phyloP scores from a whole-genome alignment of 1,140 invertebrate genomes.

The Bacillus rossius region DNA sequence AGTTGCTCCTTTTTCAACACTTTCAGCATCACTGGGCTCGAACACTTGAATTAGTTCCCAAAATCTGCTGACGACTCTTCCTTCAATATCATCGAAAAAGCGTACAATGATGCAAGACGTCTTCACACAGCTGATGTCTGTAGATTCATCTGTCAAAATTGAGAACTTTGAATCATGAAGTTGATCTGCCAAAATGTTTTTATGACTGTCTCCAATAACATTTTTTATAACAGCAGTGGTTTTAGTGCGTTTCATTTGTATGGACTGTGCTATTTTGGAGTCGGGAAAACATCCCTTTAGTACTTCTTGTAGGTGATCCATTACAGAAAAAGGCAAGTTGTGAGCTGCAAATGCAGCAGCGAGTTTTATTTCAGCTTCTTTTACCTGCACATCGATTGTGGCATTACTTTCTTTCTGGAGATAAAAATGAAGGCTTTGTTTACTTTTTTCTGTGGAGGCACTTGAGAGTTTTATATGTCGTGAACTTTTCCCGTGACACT shows the following conservation, averaged over 20 bases:
- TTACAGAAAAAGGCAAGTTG: constrained; percentile 13
- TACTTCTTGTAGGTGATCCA: constrained; percentile 15
- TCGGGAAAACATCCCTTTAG: constrained; percentile 19
- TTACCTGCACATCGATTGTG: not conserved
- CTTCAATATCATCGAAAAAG: not conserved
- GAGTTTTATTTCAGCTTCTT: constrained; percentile 20
- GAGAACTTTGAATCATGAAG: constrained; percentile 14
- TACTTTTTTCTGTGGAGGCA: too few relatives aligned
- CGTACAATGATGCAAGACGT: constrained; percentile 15
- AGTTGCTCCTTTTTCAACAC: constrained; percentile 13
- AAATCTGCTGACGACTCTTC: constrained; percentile 26
- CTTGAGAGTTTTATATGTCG: too few relatives aligned
- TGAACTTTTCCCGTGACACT: too few relatives aligned
- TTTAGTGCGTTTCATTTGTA: constrained; percentile 20
- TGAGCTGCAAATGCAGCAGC: constrained; percentile 19
- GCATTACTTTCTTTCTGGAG: too few relatives aligned
- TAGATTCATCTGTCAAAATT: constrained; percentile 24
- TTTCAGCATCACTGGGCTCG: constrained; percentile 14
- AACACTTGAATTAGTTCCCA: constrained; percentile 33
- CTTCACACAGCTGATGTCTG: constrained; percentile 18
- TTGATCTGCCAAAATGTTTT: constrained; percentile 5
- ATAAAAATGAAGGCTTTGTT: too few relatives aligned
- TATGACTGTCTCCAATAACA: constrained; percentile 12
- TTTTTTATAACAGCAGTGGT: constrained; percentile 18
- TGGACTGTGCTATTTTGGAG: constrained; percentile 20